Evolutionary conservation across 2,888 invertebrate species (phyloP).

Genomic region (Tethea ocularis): DNA sequence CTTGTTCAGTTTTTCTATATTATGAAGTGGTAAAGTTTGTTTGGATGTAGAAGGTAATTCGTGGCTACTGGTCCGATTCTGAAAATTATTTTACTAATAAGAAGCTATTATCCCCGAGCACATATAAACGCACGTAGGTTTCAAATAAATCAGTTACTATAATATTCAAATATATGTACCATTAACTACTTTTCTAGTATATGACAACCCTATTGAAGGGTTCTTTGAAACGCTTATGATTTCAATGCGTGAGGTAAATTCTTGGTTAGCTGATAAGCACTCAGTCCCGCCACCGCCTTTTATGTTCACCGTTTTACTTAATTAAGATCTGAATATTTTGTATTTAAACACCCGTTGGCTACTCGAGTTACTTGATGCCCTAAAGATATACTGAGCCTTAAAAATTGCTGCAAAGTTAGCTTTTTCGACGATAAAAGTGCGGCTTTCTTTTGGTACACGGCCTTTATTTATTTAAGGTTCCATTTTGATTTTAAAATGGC

Average conservation of each 20-base stretch:
- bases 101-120: too few species aligned
- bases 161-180: too few species aligned
- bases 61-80: too few species aligned
- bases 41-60: too few species aligned
- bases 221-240: constrained; percentile 82
- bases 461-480: background rate
- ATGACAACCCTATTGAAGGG: constrained; percentile 40
- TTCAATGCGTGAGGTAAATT: constrained; percentile 79
- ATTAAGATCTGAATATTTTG: constrained; percentile 67
- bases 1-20: too few species aligned
- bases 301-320: constrained; percentile 62
- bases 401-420: constrained; percentile 6
- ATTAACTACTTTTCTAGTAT: background rate
- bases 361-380: constrained; percentile 16
- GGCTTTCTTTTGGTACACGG: constrained; percentile 3
- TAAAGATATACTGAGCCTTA: background rate
- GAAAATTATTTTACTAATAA: too few species aligned
- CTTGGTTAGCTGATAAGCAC: constrained; percentile 43
- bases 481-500: constrained; percentile 8
- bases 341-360: constrained; percentile 27
- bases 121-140: too few species aligned
- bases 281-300: constrained; percentile 39
- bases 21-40: too few species aligned
- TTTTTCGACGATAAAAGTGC: constrained; percentile 8
- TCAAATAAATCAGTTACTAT: too few species aligned